These are phyloP conservation scores for Horisme vitalbata DNA, from an alignment of 2,888 invertebrate genomes.

Conservation along the genomic window DNA sequence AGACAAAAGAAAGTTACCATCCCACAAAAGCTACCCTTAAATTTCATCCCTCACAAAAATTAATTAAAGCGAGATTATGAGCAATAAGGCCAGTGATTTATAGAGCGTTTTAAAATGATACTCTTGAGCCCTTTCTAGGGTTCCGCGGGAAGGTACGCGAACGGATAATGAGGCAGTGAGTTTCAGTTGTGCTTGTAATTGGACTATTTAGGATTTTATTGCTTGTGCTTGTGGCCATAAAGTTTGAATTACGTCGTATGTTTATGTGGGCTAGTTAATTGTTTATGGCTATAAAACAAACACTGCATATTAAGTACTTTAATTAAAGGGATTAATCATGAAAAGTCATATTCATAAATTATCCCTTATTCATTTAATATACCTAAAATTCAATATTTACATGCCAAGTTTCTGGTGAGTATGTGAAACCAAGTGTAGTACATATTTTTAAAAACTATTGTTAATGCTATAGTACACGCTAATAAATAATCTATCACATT, in stretches of 20 bases:
- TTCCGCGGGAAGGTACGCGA: slow-evolving; percentile 12
- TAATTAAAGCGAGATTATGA: slow-evolving; percentile 57
- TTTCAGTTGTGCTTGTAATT: background rate
- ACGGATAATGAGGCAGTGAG: slow-evolving; percentile 11
- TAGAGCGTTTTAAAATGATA: slow-evolving; percentile 43
- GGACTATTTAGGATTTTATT: slow-evolving; percentile 1
- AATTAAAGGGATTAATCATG: too few relatives aligned
- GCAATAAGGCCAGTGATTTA: slow-evolving; percentile 56
- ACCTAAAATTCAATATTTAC: too few relatives aligned
- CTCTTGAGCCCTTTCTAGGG: slow-evolving; percentile 43
- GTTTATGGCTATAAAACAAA: too few relatives aligned
- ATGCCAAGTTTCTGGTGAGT: too few relatives aligned
- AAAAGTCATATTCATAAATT: too few relatives aligned
- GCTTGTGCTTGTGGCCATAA: background rate
- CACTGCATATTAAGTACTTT: background rate
- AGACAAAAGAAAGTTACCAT: slow-evolving; percentile 15
- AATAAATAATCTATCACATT: too few relatives aligned
- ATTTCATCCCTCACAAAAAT: slow-evolving; percentile 48
- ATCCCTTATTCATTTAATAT: too few relatives aligned
- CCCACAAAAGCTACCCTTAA: slow-evolving; percentile 35
- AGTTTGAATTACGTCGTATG: background rate
- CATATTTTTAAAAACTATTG: too few relatives aligned
- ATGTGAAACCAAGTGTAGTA: too few relatives aligned
- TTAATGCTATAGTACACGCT: too few relatives aligned
- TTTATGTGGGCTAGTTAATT: too few relatives aligned